phyloP scores from a whole-genome alignment of 2,113 vertebrate genomes.

The Eublepharis macularius region DNA sequence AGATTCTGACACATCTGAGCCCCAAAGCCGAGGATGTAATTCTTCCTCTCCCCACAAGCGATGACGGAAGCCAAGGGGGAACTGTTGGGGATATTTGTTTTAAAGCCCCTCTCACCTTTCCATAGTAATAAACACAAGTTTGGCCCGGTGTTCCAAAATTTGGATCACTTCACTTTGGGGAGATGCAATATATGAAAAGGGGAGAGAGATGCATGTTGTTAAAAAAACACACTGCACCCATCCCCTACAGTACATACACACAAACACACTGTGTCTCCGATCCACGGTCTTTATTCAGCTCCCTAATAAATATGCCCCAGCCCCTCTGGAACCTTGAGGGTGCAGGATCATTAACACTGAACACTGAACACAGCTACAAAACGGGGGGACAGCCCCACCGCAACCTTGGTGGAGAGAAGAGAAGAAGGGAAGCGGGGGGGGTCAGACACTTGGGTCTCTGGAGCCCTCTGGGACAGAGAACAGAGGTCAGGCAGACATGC shows the following conservation, averaged over 20 bases:
- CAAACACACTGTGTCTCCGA: background rate
- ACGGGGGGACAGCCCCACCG: background rate
- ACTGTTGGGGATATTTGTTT: too few relatives aligned
- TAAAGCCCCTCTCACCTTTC: too few relatives aligned
- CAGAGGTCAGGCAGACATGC: background rate
- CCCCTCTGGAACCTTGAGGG: constrained; percentile 1
- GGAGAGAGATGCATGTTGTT: background rate
- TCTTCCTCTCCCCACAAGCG: too few relatives aligned
- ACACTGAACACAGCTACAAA: constrained; percentile 31
- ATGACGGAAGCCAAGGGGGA: too few relatives aligned
- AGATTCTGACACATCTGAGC: too few relatives aligned
- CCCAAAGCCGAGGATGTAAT: too few relatives aligned
- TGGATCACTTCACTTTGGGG: background rate
- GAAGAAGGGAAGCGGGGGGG: background rate
- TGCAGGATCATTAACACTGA: constrained; percentile 24
- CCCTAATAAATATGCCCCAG: constrained; percentile 26
- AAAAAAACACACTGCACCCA: too few relatives aligned
- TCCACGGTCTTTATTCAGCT: constrained; percentile 28
- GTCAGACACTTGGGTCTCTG: background rate
- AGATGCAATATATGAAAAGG: background rate
- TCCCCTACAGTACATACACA: background rate
- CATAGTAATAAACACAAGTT: too few relatives aligned
- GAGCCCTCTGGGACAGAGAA: background rate
- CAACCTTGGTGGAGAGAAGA: background rate
- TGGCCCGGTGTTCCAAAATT: background rate